phyloP scores from a whole-genome alignment of 1,140 invertebrate species.

The Condylostylus longicornis region DNA sequence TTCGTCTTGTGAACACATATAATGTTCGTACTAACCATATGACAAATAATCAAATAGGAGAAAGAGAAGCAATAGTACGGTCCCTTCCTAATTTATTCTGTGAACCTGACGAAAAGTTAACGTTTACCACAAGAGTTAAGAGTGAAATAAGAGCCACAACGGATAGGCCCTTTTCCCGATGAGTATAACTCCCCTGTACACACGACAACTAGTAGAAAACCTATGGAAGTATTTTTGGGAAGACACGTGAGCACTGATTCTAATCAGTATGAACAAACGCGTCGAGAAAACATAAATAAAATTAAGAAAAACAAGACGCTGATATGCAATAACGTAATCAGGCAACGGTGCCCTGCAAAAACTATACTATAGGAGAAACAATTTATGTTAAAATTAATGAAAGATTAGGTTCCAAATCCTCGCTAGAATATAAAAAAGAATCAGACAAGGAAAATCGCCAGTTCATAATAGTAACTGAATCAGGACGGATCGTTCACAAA shows the following conservation, averaged over 20 bases:
- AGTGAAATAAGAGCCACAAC: slow-evolving; percentile 1
- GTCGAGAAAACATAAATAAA: neutral
- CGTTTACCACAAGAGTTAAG: neutral
- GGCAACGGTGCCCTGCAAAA: neutral
- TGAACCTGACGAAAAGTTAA: slow-evolving; percentile 2
- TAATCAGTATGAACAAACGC: neutral
- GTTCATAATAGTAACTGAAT: neutral
- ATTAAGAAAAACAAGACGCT: slow-evolving; percentile 3
- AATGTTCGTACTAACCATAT: neutral
- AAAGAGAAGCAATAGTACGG: neutral
- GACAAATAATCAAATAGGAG: neutral
- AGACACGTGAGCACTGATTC: neutral
- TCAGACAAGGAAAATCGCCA: neutral
- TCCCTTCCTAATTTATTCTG: neutral
- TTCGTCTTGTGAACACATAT: neutral
- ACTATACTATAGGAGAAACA: slow-evolving; percentile 2
- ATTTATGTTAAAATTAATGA: slow-evolving; percentile 6
- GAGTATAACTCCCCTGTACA: slow-evolving; percentile 6
- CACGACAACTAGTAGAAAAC: neutral
- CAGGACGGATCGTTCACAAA: slow-evolving; percentile 5
- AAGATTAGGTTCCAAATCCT: slow-evolving; percentile 3
- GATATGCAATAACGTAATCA: slow-evolving; percentile 4
- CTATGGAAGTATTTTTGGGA: slow-evolving; percentile 3
- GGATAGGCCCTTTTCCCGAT: slow-evolving; percentile 6
- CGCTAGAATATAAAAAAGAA: slow-evolving; percentile 6